A percentile compares a stretch with the other conserved stretches of the same genome.
Evolutionary conservation across 2,113 vertebrate species (phyloP).

Genomic region (Platichthys stellatus): DNA sequence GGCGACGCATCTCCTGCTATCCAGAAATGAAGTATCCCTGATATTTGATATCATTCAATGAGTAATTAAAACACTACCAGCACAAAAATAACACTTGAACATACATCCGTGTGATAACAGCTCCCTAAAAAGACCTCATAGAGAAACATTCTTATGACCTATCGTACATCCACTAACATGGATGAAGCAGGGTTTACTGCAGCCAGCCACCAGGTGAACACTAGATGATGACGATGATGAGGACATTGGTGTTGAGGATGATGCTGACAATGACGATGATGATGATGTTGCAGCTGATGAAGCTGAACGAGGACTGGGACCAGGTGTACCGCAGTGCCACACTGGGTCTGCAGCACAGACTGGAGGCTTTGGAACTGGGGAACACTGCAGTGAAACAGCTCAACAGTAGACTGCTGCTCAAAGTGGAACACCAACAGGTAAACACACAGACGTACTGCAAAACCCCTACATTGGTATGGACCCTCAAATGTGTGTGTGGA

Average conservation of each 20-base stretch:
- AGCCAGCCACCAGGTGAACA: not conserved
- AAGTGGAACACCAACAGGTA: constrained; percentile 85
- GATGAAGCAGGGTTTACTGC: not conserved
- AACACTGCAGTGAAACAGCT: constrained; percentile 77
- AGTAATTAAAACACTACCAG: not conserved
- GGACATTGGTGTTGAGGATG: constrained; percentile 13
- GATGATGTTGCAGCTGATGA: constrained; percentile 81
- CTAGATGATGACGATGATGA: not conserved
- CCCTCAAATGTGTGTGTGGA: not conserved
- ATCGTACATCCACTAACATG: not conserved
- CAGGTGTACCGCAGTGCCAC: constrained; percentile 82
- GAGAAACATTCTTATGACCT: not conserved
- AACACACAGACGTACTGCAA: not conserved
- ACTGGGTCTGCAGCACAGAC: constrained; percentile 78
- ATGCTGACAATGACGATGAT: constrained; percentile 1
- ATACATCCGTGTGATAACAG: no score
- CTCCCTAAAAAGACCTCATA: not conserved
- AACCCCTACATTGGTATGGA: not conserved
- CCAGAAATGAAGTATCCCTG: not conserved
- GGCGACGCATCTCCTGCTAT: not conserved
- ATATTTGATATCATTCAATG: no score
- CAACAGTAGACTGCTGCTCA: constrained; percentile 78
- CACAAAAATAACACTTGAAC: not conserved
- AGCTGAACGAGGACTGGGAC: constrained; percentile 88
- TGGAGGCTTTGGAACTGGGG: constrained; percentile 77